A percentile compares a stretch with the other conserved stretches of the same genome.
Evolutionary conservation across 53 echinoderm and acorn worm species (phyloP).

Genomic region (Mesocentrotus franciscanus): DNA sequence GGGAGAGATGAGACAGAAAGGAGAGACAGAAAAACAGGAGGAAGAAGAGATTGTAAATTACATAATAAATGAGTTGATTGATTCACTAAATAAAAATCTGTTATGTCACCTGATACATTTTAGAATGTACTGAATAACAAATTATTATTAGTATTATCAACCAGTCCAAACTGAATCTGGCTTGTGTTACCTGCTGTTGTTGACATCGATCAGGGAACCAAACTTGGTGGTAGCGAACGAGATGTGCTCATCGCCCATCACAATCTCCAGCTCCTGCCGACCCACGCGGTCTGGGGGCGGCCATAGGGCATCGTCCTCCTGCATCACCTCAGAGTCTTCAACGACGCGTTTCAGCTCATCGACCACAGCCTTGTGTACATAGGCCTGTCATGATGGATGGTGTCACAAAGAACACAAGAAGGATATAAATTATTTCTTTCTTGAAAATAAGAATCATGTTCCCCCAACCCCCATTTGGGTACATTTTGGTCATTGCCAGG

Average conservation of each 20-base stretch:
- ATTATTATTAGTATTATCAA: too few relatives aligned
- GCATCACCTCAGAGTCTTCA: conserved; percentile 96
- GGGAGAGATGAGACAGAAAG: too few relatives aligned
- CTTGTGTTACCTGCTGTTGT: conserved; percentile 78
- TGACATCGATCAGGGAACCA: conserved; percentile 95
- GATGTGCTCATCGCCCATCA: conserved; percentile 99
- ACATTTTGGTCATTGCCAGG: not conserved
- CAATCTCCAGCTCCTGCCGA: conserved; percentile 96
- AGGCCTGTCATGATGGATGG: conserved; percentile 76
- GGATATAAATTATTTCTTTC: not conserved
- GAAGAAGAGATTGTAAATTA: too few relatives aligned
- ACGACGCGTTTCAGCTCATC: conserved; percentile 92
- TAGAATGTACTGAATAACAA: too few relatives aligned
- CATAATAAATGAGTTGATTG: too few relatives aligned
- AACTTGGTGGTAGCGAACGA: conserved; percentile 99
- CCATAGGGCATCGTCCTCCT: conserved; percentile 96
- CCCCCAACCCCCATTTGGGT: too few relatives aligned
- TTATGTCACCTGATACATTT: too few relatives aligned
- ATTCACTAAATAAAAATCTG: too few relatives aligned
- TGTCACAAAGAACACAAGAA: not conserved
- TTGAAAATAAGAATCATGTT: too few relatives aligned
- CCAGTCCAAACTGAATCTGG: not conserved
- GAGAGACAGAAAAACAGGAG: too few relatives aligned
- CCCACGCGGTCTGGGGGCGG: conserved; percentile 97
- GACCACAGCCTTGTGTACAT: conserved; percentile 93